phyloP scores from a whole-genome alignment of 2,113 vertebrate species.

The Etheostoma spectabile region DNA sequence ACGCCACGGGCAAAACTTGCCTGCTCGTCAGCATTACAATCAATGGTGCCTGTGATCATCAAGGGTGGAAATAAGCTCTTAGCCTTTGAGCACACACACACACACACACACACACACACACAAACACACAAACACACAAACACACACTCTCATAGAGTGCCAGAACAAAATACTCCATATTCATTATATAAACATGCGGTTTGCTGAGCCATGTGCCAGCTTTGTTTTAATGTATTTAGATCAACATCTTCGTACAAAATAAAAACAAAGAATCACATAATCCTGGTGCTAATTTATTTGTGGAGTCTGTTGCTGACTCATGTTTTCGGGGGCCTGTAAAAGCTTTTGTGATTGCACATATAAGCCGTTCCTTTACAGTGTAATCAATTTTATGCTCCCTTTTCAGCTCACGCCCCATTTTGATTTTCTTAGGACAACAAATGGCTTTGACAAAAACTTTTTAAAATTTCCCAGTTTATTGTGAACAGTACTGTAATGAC shows the following conservation, averaged over 20 bases:
- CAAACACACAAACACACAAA: conserved; percentile 32
- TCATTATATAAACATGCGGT: conserved; percentile 68
- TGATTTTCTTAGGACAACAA: conserved; percentile 32
- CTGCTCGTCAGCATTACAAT: conserved; percentile 79
- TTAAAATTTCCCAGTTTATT: conserved; percentile 12
- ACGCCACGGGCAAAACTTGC: conserved; percentile 71
- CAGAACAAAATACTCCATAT: conserved; percentile 43
- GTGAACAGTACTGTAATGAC: conserved; percentile 6
- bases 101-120: conserved; percentile 19
- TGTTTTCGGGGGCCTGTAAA: conserved; percentile 12
- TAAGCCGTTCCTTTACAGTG: conserved; percentile 49
- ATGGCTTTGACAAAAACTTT: conserved; percentile 34
- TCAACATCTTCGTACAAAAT: conserved; percentile 49
- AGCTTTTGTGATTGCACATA: conserved; percentile 49
- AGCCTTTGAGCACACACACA: conserved; percentile 58
- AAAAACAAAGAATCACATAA: conserved; percentile 41
- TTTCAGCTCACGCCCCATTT: conserved; percentile 43
- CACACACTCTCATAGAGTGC: background rate
- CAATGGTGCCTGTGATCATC: conserved; percentile 80
- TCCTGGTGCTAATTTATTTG: conserved; percentile 47
- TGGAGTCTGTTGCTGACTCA: conserved; percentile 10
- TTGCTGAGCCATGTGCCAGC: conserved; percentile 47
- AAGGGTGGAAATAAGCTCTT: conserved; percentile 78
- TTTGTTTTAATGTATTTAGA: conserved; percentile 50
- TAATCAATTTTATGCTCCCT: conserved; percentile 64